Percentiles rank a stretch among this genome's conserved stretches.
Evolutionary conservation across 2,113 vertebrate genomes (phyloP).

Genomic region (Pseudorhombus dupliciocellatus): DNA sequence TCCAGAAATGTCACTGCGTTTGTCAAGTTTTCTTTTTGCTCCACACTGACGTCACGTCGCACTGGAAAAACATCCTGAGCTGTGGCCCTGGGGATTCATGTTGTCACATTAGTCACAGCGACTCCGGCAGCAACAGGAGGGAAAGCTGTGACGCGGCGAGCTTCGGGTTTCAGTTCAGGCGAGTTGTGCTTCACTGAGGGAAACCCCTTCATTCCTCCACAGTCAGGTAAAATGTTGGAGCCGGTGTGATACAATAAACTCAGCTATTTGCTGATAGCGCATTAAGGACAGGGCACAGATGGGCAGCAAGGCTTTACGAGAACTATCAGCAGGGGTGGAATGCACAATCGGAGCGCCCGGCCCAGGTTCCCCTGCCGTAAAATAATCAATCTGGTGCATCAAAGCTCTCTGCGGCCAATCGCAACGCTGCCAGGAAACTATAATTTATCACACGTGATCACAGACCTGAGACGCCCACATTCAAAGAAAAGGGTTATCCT

Average conservation of each 20-base stretch:
- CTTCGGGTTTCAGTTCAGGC: background rate
- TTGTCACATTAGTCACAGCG: slow-evolving; percentile 20
- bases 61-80: slow-evolving; percentile 10
- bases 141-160: background rate
- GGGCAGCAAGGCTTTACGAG: slow-evolving; percentile 30
- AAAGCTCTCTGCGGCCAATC: slow-evolving; percentile 39
- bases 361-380: slow-evolving; percentile 16
- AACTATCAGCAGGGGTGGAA: slow-evolving; percentile 48
- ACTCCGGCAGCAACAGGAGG: background rate
- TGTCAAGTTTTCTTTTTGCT: slow-evolving; percentile 5
- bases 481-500: slow-evolving; percentile 19
- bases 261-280: slow-evolving; percentile 5
- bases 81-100: background rate
- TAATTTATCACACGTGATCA: slow-evolving; percentile 39
- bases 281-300: background rate
- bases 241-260: background rate
- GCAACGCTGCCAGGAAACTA: slow-evolving; percentile 6
- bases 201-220: background rate
- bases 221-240: background rate
- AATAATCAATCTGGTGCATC: slow-evolving; percentile 51
- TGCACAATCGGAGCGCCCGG: slow-evolving; percentile 33
- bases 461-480: slow-evolving; percentile 28
- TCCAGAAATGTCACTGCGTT: background rate
- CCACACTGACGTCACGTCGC: background rate
- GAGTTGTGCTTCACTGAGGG: background rate